A percentile compares a stretch with the other conserved stretches of the same genome.
Evolutionary conservation across 1,140 invertebrate species (phyloP).

Genomic region (Pemphigus obesinymphae): DNA sequence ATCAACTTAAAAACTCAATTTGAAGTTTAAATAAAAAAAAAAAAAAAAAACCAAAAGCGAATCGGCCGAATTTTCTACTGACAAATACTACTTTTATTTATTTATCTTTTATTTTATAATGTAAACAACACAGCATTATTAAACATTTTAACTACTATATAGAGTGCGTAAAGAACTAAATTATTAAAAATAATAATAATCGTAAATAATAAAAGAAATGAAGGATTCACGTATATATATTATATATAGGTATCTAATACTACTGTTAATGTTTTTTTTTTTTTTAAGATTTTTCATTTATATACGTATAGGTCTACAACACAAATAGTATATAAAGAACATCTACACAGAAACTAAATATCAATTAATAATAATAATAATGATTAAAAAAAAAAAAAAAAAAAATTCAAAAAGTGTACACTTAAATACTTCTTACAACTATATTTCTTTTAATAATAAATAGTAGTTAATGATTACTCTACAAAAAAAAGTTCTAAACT

Average conservation of each 20-base stretch:
- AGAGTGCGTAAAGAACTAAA: constrained; percentile 38
- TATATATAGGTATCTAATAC: constrained; percentile 35
- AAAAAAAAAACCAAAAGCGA: constrained; percentile 11
- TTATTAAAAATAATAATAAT: constrained; percentile 26
- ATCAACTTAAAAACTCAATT: background rate
- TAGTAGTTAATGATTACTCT: constrained; percentile 41
- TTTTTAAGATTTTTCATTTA: constrained; percentile 12
- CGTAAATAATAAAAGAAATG: constrained; percentile 37
- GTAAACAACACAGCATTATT: constrained; percentile 41
- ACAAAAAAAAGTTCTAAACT: constrained; percentile 31
- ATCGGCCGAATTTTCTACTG: constrained; percentile 18
- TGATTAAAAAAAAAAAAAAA: constrained; percentile 4
- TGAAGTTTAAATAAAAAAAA: background rate
- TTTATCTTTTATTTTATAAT: constrained; percentile 26
- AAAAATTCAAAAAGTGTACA: constrained; percentile 37
- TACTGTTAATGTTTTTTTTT: constrained; percentile 37
- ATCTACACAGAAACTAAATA: constrained; percentile 40
- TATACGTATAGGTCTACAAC: constrained; percentile 34
- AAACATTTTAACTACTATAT: constrained; percentile 41
- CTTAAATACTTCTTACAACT: constrained; percentile 38
- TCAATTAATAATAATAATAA: constrained; percentile 16
- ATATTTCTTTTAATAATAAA: constrained; percentile 33
- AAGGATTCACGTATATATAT: constrained; percentile 31
- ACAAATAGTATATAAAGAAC: constrained; percentile 26
- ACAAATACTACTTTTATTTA: constrained; percentile 41